Base-by-base conservation (phyloP, 2,888 invertebrate genomes). In the Cerceris rybyensis region DNA sequence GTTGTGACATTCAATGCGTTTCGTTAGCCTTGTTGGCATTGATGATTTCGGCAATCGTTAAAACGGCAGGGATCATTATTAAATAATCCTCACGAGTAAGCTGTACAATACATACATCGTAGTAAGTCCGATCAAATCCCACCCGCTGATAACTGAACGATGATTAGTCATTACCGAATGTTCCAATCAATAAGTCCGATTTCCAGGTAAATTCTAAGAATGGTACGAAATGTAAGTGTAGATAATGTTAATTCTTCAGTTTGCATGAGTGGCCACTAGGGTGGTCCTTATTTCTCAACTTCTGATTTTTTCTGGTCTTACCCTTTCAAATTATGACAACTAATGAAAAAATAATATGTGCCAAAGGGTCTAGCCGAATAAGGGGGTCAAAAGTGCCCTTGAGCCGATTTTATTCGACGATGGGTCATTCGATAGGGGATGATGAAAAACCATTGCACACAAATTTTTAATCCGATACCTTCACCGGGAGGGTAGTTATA, bases 1-100 rank as follows among this genome's bases (percentile, higher is more conserved):
- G 49, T 42, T 57, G 57, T 49, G 49, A 67, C 58, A 17, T 58
- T 58, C 58, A 58, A 46, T 58, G 67, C 46, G 41, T 49, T 67
- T 57, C 58, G 67, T 49, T 13, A 43, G 49, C 41, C 58, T 49
- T 50, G 54, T 42, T 55, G 65, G 28, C 55, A 55, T 42, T 41
- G 55, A 55, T 42, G 65, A 65, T 65, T 65, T 55, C 65, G 54
- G 17, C 65, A 5, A 55, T 42, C 55, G 6, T 16, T 13, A 28
- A 28, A 28, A 28, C 1, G 28, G 28, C 28, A 28, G 52, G 14
- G 46, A 46, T 16, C 46, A 11, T 46, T 14, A 60, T 60, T 60
- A 17, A 43, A 43, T 7, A 17, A 1, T 5, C 16, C 46, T 14
- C 46, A 46, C 46, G 46, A 60, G 46, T 60, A 46, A 46, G 46